Conservation (phyloP, 1,140 invertebrate genomes). For the Plutomurus gul region DNA sequence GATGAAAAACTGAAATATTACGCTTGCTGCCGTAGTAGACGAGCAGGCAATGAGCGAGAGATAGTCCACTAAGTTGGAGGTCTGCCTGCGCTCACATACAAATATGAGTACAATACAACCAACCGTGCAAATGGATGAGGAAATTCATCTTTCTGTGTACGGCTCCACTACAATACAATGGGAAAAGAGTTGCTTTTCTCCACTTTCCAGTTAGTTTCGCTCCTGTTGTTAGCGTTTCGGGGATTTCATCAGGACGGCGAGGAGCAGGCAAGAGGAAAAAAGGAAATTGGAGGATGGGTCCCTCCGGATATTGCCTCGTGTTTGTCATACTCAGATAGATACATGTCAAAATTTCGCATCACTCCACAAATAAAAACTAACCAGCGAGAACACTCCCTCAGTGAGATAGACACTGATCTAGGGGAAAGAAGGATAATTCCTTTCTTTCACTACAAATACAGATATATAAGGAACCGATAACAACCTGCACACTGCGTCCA, state of each 20-base stretch:
- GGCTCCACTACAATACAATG: not conserved
- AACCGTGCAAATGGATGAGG: not conserved
- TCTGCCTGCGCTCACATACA: too few relatives aligned
- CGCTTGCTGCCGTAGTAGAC: too few relatives aligned
- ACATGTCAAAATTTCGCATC: conserved; percentile 26
- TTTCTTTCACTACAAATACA: conserved; percentile 16
- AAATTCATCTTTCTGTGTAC: not conserved
- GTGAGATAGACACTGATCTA: not conserved
- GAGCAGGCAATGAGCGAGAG: too few relatives aligned
- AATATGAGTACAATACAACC: not conserved
- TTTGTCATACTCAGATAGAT: conserved; percentile 39
- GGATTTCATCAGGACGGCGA: not conserved
- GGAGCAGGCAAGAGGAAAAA: conserved; percentile 23
- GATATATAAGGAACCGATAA: conserved; percentile 21
- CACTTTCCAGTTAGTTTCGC: not conserved
- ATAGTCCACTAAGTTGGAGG: too few relatives aligned
- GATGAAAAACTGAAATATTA: not conserved
- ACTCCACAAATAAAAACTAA: conserved; percentile 12
- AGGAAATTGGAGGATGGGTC: conserved; percentile 48
- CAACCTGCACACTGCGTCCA: too few relatives aligned
- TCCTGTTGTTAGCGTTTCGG: not conserved
- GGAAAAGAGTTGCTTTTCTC: not conserved
- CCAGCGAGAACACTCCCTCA: not conserved
- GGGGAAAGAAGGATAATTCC: too few relatives aligned
- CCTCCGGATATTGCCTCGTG: conserved; percentile 49